Conservation (phyloP, 2,113 vertebrate species). For the Mystacornis crossleyi region DNA sequence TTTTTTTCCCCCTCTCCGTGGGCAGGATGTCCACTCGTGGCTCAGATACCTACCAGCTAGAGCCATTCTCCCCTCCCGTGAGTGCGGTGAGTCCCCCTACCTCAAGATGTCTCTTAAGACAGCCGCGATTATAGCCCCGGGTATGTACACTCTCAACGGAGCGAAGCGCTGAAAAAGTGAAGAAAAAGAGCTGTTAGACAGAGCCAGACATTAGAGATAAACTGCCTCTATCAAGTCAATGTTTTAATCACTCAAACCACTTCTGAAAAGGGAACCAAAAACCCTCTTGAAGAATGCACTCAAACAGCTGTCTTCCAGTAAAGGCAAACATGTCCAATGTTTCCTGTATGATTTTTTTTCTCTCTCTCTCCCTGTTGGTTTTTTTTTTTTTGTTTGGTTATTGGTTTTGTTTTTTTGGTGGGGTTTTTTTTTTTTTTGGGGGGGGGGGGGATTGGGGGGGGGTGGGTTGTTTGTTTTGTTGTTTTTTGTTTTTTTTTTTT, state of each 20-base stretch:
- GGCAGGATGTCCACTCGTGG: neutral
- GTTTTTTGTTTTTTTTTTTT: neutral
- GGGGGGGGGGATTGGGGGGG: no score
- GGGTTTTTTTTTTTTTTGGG: neutral
- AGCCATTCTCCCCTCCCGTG: neutral
- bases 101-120: neutral
- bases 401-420: no score
- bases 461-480: no score
- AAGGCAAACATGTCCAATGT: constrained; percentile 59
- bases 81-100: neutral
- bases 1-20: rapidly evolving
- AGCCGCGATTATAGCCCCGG: neutral
- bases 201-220: constrained; percentile 24
- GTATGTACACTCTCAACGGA: neutral
- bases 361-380: neutral
- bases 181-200: neutral
- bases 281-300: constrained; percentile 3
- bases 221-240: constrained; percentile 15
- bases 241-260: constrained; percentile 50
- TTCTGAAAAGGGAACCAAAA: constrained; percentile 54
- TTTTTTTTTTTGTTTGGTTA: no score
- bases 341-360: constrained; percentile 30
- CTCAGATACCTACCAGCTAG: neutral
- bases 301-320: constrained; percentile 60
- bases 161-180: neutral